Percentiles rank a stretch among this genome's conserved stretches.
Conservation (phyloP, 2,797 vertebrate species). For the Chaetodon trifasciatus region DNA sequence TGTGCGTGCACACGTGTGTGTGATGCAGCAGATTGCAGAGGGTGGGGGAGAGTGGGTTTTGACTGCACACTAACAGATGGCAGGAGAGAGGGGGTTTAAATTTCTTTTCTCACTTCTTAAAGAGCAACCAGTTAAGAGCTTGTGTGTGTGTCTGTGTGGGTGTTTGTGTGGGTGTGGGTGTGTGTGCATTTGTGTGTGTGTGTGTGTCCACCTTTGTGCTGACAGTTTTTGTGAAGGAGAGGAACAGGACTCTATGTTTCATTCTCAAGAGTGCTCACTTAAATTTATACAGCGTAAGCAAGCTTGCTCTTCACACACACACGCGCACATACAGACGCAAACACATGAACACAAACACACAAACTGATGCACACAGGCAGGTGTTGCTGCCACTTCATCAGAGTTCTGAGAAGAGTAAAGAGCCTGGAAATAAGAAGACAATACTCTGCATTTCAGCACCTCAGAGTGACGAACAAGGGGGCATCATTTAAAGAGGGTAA, state of each 20-base stretch:
- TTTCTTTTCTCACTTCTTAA: slow-evolving; percentile 70
- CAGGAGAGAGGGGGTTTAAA: slow-evolving; percentile 70
- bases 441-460: slow-evolving; percentile 40
- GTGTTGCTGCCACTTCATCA: slow-evolving; percentile 56
- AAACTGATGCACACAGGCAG: slow-evolving; percentile 34
- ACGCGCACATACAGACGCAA: not conserved
- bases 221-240: slow-evolving; percentile 28
- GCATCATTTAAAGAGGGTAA: slow-evolving; percentile 5
- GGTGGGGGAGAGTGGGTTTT: slow-evolving; percentile 68
- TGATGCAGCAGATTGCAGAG: slow-evolving; percentile 74
- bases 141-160: slow-evolving; percentile 3
- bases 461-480: not conserved
- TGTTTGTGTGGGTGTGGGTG: slow-evolving; percentile 8
- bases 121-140: slow-evolving; percentile 60
- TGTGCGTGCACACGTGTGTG: slow-evolving; percentile 32
- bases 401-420: slow-evolving; percentile 36
- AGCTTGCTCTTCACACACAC: slow-evolving; percentile 30
- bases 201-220: not conserved
- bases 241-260: slow-evolving; percentile 38
- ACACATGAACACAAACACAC: not conserved
- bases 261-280: slow-evolving; percentile 55
- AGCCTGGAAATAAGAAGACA: slow-evolving; percentile 33
- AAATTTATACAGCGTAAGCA: slow-evolving; percentile 60
- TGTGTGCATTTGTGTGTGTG: not conserved
- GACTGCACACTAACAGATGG: slow-evolving; percentile 78